Percentiles rank a stretch among this genome's conserved stretches.
Evolutionary conservation across 2,888 invertebrate genomes (phyloP).

Genomic region (Pristionchus entomophagus): DNA sequence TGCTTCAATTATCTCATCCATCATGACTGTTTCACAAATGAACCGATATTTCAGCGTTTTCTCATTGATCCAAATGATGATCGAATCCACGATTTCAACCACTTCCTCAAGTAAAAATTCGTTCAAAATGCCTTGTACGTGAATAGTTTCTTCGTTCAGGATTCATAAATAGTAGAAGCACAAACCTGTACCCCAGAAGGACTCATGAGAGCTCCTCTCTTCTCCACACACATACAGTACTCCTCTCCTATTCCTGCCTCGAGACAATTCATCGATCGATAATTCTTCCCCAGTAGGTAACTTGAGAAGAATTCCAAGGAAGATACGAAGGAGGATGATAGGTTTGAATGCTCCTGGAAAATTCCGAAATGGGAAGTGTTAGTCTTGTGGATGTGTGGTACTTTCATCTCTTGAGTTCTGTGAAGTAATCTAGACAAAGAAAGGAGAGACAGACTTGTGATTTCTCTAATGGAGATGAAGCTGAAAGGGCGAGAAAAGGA

Average conservation of each 20-base stretch:
- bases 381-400: neutral
- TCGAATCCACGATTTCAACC: neutral
- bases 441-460: neutral
- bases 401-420: neutral
- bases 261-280: neutral
- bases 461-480: neutral
- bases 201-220: neutral
- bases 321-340: neutral
- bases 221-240: conserved; percentile 29
- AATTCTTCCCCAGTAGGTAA: neutral
- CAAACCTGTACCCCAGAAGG: neutral
- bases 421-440: neutral
- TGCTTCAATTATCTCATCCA: neutral
- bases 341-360: neutral
- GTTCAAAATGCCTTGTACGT: neutral
- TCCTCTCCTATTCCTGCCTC: neutral
- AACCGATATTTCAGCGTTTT: conserved; percentile 14
- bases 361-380: neutral
- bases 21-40: neutral
- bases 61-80: conserved; percentile 19
- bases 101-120: neutral
- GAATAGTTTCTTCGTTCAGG: too few relatives aligned
- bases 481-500: neutral
- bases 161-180: too few relatives aligned
- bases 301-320: neutral